These are phyloP conservation scores for Chionodraco myersi DNA, from an alignment of 2,113 vertebrate genomes.

Conservation along the genomic window DNA sequence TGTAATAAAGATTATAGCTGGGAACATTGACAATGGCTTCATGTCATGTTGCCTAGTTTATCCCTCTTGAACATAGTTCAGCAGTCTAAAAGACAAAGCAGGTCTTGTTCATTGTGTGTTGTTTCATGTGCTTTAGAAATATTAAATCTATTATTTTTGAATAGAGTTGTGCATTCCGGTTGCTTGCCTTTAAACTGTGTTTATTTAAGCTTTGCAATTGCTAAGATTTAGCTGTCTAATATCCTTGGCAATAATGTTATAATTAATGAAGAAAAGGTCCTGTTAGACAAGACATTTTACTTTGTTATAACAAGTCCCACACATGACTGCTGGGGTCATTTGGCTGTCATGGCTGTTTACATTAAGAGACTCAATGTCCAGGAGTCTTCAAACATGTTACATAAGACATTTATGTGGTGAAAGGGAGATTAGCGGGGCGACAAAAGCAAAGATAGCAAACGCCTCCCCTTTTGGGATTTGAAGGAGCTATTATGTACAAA, in stretches of 20 bases:
- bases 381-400: slow-evolving; percentile 42
- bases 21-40: slow-evolving; percentile 7
- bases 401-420: slow-evolving; percentile 37
- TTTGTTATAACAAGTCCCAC: background rate
- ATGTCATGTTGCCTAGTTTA: background rate
- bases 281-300: background rate
- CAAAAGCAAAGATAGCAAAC: slow-evolving; percentile 19
- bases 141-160: background rate
- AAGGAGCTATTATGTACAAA: slow-evolving; percentile 39
- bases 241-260: background rate
- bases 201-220: background rate
- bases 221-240: background rate
- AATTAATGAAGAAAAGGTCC: background rate
- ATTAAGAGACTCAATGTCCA: slow-evolving; percentile 12
- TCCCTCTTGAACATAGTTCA: background rate
- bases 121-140: background rate
- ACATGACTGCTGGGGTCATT: background rate
- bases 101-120: background rate
- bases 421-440: slow-evolving; percentile 28
- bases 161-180: background rate
- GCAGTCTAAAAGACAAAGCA: slow-evolving; percentile 2
- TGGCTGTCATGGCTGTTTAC: slow-evolving; percentile 12
- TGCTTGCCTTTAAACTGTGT: background rate
- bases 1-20: slow-evolving; percentile 4
- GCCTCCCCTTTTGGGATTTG: background rate